These are phyloP conservation scores for Benitochromis conjunctus DNA, from an alignment of 2,113 vertebrate genomes.

Conservation along the genomic window DNA sequence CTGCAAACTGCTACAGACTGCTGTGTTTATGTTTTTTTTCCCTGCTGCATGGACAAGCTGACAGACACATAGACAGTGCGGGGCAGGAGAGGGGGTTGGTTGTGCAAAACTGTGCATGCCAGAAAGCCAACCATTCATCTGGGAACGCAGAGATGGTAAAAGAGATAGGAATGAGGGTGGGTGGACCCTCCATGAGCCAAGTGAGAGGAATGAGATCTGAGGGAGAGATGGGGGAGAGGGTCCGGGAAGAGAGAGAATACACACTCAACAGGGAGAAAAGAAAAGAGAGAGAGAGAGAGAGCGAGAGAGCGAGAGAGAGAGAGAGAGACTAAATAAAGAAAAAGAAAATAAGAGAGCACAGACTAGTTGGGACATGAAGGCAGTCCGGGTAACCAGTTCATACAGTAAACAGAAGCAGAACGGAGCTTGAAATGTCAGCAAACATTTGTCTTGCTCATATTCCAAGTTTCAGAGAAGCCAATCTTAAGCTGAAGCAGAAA, in stretches of 20 bases:
- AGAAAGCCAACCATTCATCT: conserved; percentile 35
- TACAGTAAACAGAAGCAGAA: not conserved
- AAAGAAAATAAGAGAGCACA: not conserved
- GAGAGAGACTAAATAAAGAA: not conserved
- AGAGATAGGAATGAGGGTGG: conserved; percentile 69
- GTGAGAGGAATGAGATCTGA: conserved; percentile 54
- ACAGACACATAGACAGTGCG: not conserved
- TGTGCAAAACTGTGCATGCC: conserved; percentile 11
- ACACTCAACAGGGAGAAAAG: not conserved
- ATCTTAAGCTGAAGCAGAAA: not conserved
- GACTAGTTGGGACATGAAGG: conserved; percentile 68
- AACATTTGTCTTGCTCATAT: not conserved
- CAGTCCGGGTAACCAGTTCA: conserved; percentile 37
- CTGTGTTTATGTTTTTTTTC: not conserved
- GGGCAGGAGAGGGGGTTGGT: not conserved
- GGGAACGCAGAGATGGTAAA: conserved; percentile 58
- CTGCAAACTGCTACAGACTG: not conserved
- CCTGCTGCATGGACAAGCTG: not conserved
- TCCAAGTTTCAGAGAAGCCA: not conserved
- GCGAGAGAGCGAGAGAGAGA: not conserved
- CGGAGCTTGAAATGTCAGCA: not conserved
- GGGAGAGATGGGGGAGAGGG: conserved; percentile 17
- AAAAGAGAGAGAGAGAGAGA: not conserved
- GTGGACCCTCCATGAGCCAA: conserved; percentile 47
- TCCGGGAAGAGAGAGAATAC: not conserved